These are phyloP conservation scores for Lepus americanus DNA, from an alignment of 2,113 vertebrate species.

Conservation along the genomic window DNA sequence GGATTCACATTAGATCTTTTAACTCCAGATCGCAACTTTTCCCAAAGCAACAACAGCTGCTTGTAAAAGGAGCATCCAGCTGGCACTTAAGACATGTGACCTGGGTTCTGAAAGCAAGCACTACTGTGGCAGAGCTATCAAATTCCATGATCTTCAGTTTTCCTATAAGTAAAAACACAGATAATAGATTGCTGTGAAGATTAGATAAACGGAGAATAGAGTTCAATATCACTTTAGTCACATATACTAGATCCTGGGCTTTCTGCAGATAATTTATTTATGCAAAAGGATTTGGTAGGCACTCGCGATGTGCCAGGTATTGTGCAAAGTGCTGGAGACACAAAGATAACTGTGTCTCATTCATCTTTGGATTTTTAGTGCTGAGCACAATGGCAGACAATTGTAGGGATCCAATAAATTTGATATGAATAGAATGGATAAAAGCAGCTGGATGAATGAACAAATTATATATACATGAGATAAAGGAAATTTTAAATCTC, in stretches of 20 bases:
- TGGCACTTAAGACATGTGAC: background rate
- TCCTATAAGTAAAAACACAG: background rate
- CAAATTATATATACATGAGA: slow-evolving; percentile 22
- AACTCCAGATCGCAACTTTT: background rate
- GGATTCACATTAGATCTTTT: background rate
- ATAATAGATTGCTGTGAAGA: background rate
- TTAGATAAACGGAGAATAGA: background rate
- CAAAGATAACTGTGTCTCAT: background rate
- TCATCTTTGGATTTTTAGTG: background rate
- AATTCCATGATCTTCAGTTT: background rate
- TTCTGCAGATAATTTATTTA: background rate
- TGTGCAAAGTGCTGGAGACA: background rate
- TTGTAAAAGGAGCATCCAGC: slow-evolving; percentile 14
- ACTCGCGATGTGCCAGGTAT: background rate
- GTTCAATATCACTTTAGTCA: background rate
- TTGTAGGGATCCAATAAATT: background rate
- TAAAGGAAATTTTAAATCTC: background rate
- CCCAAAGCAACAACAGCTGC: background rate
- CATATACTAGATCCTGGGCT: background rate
- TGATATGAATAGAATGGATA: background rate
- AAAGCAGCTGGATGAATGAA: background rate
- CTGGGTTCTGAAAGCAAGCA: background rate
- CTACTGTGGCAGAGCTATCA: background rate
- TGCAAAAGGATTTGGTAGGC: background rate
- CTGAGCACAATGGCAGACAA: slow-evolving; percentile 31